Evolutionary conservation across 2,797 vertebrate genomes (phyloP).

Genomic region (Buceros bicornis): DNA sequence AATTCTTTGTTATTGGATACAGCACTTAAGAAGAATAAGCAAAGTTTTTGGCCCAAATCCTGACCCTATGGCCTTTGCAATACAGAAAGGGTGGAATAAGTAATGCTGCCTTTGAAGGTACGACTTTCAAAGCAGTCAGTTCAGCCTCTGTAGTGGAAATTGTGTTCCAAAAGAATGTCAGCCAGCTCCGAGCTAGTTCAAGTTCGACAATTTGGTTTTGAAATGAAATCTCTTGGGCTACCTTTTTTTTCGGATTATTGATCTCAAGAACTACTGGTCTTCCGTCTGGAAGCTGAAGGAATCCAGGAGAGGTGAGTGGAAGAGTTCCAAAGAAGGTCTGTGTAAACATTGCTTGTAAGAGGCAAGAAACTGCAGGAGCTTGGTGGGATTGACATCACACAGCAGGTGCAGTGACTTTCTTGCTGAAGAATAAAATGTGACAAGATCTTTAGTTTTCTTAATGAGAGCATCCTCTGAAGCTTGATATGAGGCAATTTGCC

Average conservation of each 20-base stretch:
- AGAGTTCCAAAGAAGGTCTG: background rate
- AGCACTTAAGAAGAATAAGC: background rate
- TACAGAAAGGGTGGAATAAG: background rate
- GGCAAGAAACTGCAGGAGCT: background rate
- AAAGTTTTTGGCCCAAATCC: background rate
- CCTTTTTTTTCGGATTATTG: background rate
- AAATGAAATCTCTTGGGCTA: background rate
- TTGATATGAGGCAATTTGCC: background rate
- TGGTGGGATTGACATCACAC: background rate
- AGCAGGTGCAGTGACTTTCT: background rate
- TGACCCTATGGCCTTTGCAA: background rate
- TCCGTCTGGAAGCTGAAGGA: background rate
- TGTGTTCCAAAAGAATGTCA: background rate
- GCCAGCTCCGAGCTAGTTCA: background rate
- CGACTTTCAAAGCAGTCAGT: background rate
- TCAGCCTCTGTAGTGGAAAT: background rate
- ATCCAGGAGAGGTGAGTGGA: background rate
- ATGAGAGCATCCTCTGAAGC: background rate
- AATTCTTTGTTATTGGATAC: conserved; percentile 2
- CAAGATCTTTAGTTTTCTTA: background rate
- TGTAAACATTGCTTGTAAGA: background rate
- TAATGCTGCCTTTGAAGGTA: background rate
- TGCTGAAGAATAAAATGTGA: background rate
- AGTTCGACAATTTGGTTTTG: background rate
- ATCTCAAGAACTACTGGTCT: background rate